Percentiles rank a stretch among this genome's conserved stretches.
These are phyloP conservation scores for Colossoma macropomum DNA, from an alignment of 2,113 vertebrate species.

Conservation along the genomic window DNA sequence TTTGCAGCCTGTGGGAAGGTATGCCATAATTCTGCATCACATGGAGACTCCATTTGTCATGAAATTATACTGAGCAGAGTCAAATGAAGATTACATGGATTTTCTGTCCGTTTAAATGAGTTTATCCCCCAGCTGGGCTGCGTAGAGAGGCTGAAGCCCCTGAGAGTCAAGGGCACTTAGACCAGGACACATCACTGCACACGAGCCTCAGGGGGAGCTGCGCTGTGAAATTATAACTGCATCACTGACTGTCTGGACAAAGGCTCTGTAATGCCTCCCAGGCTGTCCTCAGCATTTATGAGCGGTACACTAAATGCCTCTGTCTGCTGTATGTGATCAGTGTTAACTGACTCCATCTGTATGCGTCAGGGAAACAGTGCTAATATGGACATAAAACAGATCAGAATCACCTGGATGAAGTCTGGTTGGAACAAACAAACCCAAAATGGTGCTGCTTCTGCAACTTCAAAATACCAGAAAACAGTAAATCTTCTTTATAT, in stretches of 20 bases:
- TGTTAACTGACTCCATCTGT: not conserved
- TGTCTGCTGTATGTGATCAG: not conserved
- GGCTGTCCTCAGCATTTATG: not conserved
- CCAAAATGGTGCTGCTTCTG: too few relatives aligned
- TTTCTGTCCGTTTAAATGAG: not conserved
- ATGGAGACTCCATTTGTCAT: not conserved
- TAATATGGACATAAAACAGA: not conserved
- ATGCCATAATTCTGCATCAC: not conserved
- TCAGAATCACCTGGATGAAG: too few relatives aligned
- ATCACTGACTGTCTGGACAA: conserved; percentile 30
- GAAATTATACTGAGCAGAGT: not conserved
- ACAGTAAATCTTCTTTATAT: too few relatives aligned
- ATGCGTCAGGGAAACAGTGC: not conserved
- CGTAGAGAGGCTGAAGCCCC: not conserved
- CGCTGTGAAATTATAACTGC: conserved; percentile 32
- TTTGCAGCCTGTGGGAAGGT: not conserved
- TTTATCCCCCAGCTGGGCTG: not conserved
- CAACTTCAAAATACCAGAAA: too few relatives aligned
- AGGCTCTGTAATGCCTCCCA: conserved; percentile 1
- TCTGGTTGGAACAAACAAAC: too few relatives aligned
- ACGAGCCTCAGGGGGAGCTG: conserved; percentile 9
- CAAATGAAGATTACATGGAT: not conserved
- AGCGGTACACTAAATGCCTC: not conserved
- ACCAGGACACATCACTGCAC: conserved; percentile 27
- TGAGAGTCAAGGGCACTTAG: not conserved